Evolutionary conservation across 2,113 vertebrate genomes (phyloP), one percentile per base, ranked within the genome.

Genomic region (Meriones unguiculatus): DNA sequence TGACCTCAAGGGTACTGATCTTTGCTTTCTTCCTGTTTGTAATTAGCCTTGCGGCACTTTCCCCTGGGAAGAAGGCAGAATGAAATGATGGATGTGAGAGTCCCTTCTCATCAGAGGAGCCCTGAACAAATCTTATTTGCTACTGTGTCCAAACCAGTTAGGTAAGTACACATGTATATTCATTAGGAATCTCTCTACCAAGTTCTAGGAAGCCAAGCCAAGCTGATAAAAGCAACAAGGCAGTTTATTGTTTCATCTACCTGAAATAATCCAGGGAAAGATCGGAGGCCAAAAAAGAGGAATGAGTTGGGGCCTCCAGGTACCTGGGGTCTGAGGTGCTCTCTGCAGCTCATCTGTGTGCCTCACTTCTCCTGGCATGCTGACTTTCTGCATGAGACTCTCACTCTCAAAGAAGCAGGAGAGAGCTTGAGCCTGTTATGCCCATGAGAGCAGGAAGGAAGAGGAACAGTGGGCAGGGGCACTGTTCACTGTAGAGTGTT

Each of bases 91-190:
- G 46, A 38, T n/a, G 18, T 50, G 70, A 67, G 93, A 90, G 73
- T 41, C 59, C 70, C 81, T 72, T 94, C 80, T 90, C 80, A 9
- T 24, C 50, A 28, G 69, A 87, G 50, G 82, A 95, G 78, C 35
- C 10, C 73, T 85, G 54, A 17, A 94, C 85, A 84, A 62, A 46
- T 65, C 95, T 64, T 75, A 62, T 41, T 89, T 94, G 82, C 77
- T 94, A 22, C 50, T 15, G 94, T 88, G 88, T 76, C 85, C 70
- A 75, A 95, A 97, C 95, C 95, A 80, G 96, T 96, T 90, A 59
- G 96, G 92, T 95, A 89, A 96, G 96, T 80, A 30, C 41, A 89
- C 84, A 28, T 35, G 22, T 35, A 6, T 52, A 77, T 91, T 91
- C 92, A n/a, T 94, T 87, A 69, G 17, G 84, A 82, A 76, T 73